phyloP scores from a whole-genome alignment of 1,140 invertebrate species.

The Heliconius congener region DNA sequence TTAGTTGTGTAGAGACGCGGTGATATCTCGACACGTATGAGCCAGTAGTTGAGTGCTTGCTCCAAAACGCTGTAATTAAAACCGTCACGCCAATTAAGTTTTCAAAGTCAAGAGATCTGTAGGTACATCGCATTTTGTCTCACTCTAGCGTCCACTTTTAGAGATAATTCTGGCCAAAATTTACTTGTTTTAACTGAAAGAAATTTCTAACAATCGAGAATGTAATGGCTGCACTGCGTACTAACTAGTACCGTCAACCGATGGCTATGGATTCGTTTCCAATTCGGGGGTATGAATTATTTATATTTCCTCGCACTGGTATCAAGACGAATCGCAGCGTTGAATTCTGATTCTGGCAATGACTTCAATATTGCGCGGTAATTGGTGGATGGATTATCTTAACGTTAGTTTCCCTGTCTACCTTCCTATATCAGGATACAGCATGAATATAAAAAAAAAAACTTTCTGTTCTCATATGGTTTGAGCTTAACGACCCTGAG shows the following conservation, averaged over 20 bases:
- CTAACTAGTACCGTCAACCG: too few relatives aligned
- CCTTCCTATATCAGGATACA: too few relatives aligned
- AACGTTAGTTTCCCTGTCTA: too few relatives aligned
- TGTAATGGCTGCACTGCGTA: too few relatives aligned
- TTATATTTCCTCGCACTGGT: too few relatives aligned
- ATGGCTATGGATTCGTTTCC: too few relatives aligned
- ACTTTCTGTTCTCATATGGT: slow-evolving; percentile 43
- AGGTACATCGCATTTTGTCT: slow-evolving; percentile 15
- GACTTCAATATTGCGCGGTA: too few relatives aligned
- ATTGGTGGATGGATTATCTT: too few relatives aligned
- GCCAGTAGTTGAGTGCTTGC: slow-evolving; percentile 45
- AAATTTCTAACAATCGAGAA: background rate
- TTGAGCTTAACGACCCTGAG: slow-evolving; percentile 57
- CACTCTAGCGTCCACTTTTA: slow-evolving; percentile 23
- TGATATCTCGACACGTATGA: slow-evolving; percentile 41
- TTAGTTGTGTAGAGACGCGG: slow-evolving; percentile 34
- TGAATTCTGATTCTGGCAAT: too few relatives aligned
- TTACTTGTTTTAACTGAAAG: background rate
- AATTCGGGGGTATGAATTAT: too few relatives aligned
- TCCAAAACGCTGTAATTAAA: slow-evolving; percentile 64
- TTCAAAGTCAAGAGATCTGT: slow-evolving; percentile 71
- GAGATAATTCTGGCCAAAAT: background rate
- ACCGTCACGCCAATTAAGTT: slow-evolving; percentile 76
- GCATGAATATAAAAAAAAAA: too few relatives aligned
- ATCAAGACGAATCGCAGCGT: too few relatives aligned